A percentile compares a stretch with the other conserved stretches of the same genome.
phyloP scores from a whole-genome alignment of 1,140 invertebrate genomes.

The Portunus trituberculatus region DNA sequence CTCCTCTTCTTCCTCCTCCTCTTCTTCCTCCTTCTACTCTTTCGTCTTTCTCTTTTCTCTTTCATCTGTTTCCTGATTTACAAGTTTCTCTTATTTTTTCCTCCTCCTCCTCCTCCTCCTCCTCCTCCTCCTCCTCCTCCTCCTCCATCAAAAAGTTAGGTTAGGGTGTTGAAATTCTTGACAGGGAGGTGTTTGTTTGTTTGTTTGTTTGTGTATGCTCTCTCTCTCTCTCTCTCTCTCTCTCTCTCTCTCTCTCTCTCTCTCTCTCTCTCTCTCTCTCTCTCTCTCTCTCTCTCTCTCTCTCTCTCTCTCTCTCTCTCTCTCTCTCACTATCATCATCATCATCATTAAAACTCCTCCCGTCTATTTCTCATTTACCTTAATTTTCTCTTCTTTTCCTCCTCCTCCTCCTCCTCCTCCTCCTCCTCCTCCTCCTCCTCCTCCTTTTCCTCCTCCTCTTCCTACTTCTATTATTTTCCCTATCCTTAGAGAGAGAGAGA shows the following conservation, averaged over 20 bases:
- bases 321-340: neutral
- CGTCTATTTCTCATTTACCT: no score
- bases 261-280: neutral
- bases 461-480: no score
- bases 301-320: neutral
- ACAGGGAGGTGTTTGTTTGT: neutral
- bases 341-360: no score
- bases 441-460: no score
- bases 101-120: no score
- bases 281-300: neutral
- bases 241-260: neutral
- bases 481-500: no score
- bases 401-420: no score
- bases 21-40: neutral
- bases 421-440: no score
- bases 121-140: neutral
- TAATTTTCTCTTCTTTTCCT: no score
- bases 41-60: neutral
- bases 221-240: neutral
- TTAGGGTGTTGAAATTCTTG: slow-evolving; percentile 1
- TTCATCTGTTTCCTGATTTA: no score
- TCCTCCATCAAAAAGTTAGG: neutral
- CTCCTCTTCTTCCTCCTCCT: neutral
- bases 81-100: no score
- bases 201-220: neutral